Percentiles rank a stretch among this genome's conserved stretches.
Evolutionary conservation across 2,888 invertebrate species (phyloP).

Genomic region (Baccha elongata): DNA sequence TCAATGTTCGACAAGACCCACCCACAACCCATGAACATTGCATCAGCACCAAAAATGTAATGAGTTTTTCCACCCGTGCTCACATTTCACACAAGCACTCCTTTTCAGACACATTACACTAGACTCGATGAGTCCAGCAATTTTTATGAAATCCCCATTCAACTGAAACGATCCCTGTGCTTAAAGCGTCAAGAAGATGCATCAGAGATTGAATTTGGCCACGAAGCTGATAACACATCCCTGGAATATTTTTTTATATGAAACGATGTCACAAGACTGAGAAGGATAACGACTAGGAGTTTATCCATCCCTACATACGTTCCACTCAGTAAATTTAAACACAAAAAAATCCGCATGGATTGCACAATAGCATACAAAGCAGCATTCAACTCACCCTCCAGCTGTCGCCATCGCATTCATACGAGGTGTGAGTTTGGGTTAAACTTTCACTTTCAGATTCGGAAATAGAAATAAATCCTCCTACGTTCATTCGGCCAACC

Average conservation of each 20-base stretch:
- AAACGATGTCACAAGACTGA: slow-evolving; percentile 21
- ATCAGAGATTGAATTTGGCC: slow-evolving; percentile 60
- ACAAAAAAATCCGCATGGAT: slow-evolving; percentile 60
- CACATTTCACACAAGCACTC: slow-evolving; percentile 26
- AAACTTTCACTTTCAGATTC: slow-evolving; percentile 69
- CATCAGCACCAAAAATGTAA: slow-evolving; percentile 21
- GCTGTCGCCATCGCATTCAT: not conserved
- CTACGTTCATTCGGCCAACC: slow-evolving; percentile 19
- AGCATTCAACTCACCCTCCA: not conserved
- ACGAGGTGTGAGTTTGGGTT: not conserved
- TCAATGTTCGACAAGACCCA: slow-evolving; percentile 52
- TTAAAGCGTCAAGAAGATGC: slow-evolving; percentile 54
- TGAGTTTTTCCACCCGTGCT: slow-evolving; percentile 68
- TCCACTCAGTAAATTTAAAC: slow-evolving; percentile 9
- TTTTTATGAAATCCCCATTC: slow-evolving; percentile 43
- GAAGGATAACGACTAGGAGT: not conserved
- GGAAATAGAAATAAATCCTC: slow-evolving; percentile 54
- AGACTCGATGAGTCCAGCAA: slow-evolving; percentile 34
- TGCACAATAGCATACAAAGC: slow-evolving; percentile 58
- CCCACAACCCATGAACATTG: slow-evolving; percentile 9
- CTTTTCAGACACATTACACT: slow-evolving; percentile 54
- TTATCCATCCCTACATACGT: not conserved
- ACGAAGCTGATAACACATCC: slow-evolving; percentile 61
- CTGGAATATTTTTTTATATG: slow-evolving; percentile 42
- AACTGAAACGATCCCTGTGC: slow-evolving; percentile 53